Evolutionary conservation across 1,140 invertebrate species (phyloP).

Genomic region (Tetramorium alpestre): DNA sequence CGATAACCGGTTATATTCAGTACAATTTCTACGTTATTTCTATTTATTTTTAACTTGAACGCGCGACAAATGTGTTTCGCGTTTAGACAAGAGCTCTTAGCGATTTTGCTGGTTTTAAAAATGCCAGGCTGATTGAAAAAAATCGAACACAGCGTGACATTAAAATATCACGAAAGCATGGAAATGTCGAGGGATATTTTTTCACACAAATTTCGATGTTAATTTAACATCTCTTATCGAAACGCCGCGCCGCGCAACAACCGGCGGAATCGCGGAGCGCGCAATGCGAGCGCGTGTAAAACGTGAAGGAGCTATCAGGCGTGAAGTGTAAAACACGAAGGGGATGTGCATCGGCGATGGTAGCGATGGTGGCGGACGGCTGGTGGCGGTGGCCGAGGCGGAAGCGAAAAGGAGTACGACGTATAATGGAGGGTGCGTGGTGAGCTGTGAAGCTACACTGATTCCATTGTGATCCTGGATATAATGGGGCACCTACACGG

Average conservation of each 20-base stretch:
- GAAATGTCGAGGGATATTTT: neutral
- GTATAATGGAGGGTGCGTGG: constrained; percentile 57
- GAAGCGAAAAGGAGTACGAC: constrained; percentile 60
- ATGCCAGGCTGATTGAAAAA: neutral
- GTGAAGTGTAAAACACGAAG: constrained; percentile 68
- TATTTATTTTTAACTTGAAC: neutral
- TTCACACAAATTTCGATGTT: neutral
- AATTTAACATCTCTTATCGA: constrained; percentile 10
- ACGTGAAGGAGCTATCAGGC: constrained; percentile 58
- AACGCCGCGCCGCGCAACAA: neutral
- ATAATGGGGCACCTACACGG: constrained; percentile 70
- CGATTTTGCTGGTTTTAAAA: neutral
- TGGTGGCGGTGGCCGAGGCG: constrained; percentile 43
- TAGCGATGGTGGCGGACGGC: constrained; percentile 13
- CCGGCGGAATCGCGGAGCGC: constrained; percentile 16
- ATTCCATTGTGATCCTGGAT: constrained; percentile 69
- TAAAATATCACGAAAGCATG: neutral
- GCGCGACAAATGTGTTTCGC: neutral
- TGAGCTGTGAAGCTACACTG: constrained; percentile 39
- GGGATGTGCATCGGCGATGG: constrained; percentile 59
- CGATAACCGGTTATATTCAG: neutral
- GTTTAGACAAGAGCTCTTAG: neutral
- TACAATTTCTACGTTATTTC: neutral
- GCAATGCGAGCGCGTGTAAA: constrained; percentile 28
- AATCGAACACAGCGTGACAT: neutral